Evolutionary conservation across 1,140 invertebrate genomes (phyloP), one percentile per base, ranked within the genome.

Genomic region (Mamestra configurata): DNA sequence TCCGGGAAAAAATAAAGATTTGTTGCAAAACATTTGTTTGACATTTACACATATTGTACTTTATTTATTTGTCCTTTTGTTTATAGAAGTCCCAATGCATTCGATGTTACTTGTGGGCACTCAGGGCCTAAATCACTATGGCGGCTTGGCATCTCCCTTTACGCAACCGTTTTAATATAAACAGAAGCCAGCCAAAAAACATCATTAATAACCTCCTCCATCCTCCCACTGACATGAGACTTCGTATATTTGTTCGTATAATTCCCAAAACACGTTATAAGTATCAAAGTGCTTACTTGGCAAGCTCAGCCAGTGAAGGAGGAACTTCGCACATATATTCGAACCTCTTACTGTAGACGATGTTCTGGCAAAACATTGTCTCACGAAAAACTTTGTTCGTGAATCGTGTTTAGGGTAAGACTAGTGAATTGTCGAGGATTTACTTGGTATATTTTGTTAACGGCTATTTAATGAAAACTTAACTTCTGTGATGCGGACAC

Each of bases 241-340:
- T 46, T 1, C 64, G 13, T n/a, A 35, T 35, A 70, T 70, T 49
- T 70, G 66, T 70, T 70, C 37, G 40, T 46, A 70, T 70, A 70
- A 70, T 70, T 24, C 40, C 22, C 1, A 20, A 51, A 71, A 71
- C 68, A 71, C 43, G n/a, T 71, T 46, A 51, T 35, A 71, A 71
- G 68, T 71, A 51, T 35, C 46, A 31, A 53, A 46, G 40, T 70
- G 40, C 40, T 70, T 49, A 43, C 66, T 70, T 70, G 43, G 37
- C 10, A 70, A 70, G 40, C 49, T 70, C 20, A 49, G 20, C 24
- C 51, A 73, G 59, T 40, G 13, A 73, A 73, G 27, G 71, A 1
- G 10, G 2, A 73, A 73, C 51, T 73, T 73, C 18, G 18, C 31
- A 35, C 71, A 73, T 73, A 73, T 73, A 57, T 73, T 73, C 59